These are phyloP conservation scores for Torymus texanus DNA, from an alignment of 2,888 invertebrate species.

Conservation along the genomic window DNA sequence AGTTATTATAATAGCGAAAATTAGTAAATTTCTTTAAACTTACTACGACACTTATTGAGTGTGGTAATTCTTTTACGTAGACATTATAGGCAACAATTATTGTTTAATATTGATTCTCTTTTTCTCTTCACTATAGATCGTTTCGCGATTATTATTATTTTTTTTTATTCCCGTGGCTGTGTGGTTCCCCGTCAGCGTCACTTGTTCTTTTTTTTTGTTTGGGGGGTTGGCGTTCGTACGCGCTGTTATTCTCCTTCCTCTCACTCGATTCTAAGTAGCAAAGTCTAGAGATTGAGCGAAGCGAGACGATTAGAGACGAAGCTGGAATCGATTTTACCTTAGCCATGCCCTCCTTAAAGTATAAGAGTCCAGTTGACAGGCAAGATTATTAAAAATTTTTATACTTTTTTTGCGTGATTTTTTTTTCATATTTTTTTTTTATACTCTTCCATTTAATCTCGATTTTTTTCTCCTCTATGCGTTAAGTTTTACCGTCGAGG, in stretches of 20 bases:
- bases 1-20: conserved; percentile 36
- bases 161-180: conserved; percentile 1
- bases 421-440: conserved; percentile 22
- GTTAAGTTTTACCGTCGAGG: conserved; percentile 34
- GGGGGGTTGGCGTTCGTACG: conserved; percentile 1
- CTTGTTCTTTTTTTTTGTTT: conserved; percentile 1
- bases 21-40: conserved; percentile 58
- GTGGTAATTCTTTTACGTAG: conserved; percentile 67
- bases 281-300: conserved; percentile 66
- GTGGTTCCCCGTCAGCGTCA: background rate
- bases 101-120: conserved; percentile 48
- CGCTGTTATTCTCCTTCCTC: conserved; percentile 36
- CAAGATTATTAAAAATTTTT: conserved; percentile 51
- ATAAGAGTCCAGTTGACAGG: conserved; percentile 52
- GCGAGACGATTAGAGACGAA: conserved; percentile 63
- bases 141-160: conserved; percentile 1
- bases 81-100: conserved; percentile 69
- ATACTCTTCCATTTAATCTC: conserved; percentile 13
- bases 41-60: conserved; percentile 72
- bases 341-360: conserved; percentile 39
- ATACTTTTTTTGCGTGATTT: conserved; percentile 34
- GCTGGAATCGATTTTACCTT: conserved; percentile 47
- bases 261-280: conserved; percentile 56
- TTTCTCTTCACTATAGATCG: background rate
- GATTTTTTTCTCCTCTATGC: conserved; percentile 21